Base-by-base conservation (phyloP, 2,797 vertebrate genomes). In the Astyanax mexicanus region DNA sequence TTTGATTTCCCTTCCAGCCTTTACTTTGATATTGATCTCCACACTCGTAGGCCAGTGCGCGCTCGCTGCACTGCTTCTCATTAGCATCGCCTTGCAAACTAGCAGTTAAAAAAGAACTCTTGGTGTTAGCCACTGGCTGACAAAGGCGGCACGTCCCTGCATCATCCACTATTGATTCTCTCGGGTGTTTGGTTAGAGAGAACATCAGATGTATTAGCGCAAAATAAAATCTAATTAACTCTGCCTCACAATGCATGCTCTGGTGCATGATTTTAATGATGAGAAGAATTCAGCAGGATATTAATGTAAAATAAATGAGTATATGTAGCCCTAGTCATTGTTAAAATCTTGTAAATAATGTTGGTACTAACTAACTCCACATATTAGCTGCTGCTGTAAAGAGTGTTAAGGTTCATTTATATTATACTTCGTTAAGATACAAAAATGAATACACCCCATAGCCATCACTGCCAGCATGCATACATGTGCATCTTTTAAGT, bases 1-100 rank as follows among this genome's bases (percentile, higher is more conserved):
- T 78, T 72, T 4, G 35, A 71, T 68, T 49, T 82, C 82, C 83
- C 86, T 81, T 77, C 86, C 87, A 89, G 85, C 85, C 87, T 84
- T 86, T 82, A 85, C 89, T 92, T 92, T 92, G 91, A 92, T 92
- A 92, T 91, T 49, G 89, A 92, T 92, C 89, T 86, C 66, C 87
- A 68, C 86, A 82, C 88, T 79, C 61, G 49, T 29, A 76, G 65
- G 64, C 73, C 64, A 65, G 62, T 38, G 75, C 77, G 84, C 85
- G 86, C 84, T 70, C 79, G 86, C 90, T 80, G 86, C 85, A 84
- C 88, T 91, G 89, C 90, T 86, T 87, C 89, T 92, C 89, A 90
- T 93, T 93, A 93, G 83, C 55, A 5, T 80, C 86, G 87, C 88
- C 88, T 87, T 84, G 32, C 88, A 85, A 88, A 70, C 10, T 60